These are phyloP conservation scores for Colistium nudipinnis DNA, from an alignment of 2,113 vertebrate genomes.

Conservation along the genomic window DNA sequence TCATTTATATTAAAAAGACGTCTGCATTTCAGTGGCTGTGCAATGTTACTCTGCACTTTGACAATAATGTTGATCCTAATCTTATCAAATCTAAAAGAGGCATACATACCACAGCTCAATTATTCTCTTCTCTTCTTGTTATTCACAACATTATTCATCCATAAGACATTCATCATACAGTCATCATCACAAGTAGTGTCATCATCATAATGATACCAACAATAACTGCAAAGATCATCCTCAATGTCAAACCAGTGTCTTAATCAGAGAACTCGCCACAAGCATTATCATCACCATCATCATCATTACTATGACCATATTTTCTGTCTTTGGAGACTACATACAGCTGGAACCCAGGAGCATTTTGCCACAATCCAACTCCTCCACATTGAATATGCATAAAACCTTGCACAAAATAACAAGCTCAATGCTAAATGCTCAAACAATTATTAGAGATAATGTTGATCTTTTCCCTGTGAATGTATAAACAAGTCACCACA, in stretches of 20 bases:
- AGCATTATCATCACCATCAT: conserved; percentile 27
- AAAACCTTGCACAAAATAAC: conserved; percentile 16
- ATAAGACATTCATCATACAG: conserved; percentile 7
- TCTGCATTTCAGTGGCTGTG: no score
- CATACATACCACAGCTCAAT: not conserved
- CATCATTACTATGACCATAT: conserved; percentile 29
- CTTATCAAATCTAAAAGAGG: no score
- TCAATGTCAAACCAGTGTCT: conserved; percentile 20
- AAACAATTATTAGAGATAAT: conserved; percentile 53
- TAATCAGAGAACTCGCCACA: conserved; percentile 4
- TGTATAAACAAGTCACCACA: conserved; percentile 57
- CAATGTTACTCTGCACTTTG: no score
- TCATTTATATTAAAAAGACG: no score
- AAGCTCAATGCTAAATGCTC: conserved; percentile 23
- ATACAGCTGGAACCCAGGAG: conserved; percentile 43
- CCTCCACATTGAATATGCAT: conserved; percentile 25
- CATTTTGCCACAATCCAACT: conserved; percentile 13
- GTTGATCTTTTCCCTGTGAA: conserved; percentile 60
- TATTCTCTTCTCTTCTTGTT: no score
- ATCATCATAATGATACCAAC: conserved; percentile 5
- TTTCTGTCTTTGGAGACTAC: conserved; percentile 36
- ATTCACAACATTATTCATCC: not conserved
- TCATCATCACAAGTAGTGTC: conserved; percentile 5
- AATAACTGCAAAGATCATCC: conserved; percentile 4
- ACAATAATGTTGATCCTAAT: no score